A percentile compares a stretch with the other conserved stretches of the same genome.
These are phyloP conservation scores for Agriotes lineatus DNA, from an alignment of 2,888 invertebrate species.

Conservation along the genomic window DNA sequence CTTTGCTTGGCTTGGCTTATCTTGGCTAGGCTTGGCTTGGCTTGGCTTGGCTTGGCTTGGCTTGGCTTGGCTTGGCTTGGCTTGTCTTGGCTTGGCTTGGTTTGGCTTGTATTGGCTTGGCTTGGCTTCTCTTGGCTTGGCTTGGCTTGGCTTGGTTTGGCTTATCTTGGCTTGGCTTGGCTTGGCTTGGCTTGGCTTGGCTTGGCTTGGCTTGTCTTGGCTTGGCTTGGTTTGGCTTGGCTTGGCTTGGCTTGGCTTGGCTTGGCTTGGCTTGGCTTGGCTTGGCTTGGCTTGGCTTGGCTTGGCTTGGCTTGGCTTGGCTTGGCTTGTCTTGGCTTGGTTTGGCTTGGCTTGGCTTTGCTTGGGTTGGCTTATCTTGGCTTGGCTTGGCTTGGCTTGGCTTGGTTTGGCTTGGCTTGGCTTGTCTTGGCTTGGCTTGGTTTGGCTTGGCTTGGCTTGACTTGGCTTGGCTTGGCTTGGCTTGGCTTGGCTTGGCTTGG, in stretches of 20 bases:
- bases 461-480: too few relatives aligned
- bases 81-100: not conserved
- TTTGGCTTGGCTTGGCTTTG: too few relatives aligned
- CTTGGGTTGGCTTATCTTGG: too few relatives aligned
- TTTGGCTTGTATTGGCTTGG: not conserved
- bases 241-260: not conserved
- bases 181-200: not conserved
- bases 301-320: not conserved
- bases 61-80: too few relatives aligned
- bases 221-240: slow-evolving; percentile 1
- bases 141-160: not conserved
- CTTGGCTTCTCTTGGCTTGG: not conserved
- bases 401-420: too few relatives aligned
- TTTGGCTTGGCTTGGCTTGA: too few relatives aligned
- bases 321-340: not conserved
- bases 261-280: slow-evolving; percentile 1
- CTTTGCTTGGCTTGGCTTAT: too few relatives aligned
- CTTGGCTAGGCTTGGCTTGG: too few relatives aligned
- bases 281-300: slow-evolving; percentile 1
- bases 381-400: too few relatives aligned
- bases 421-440: too few relatives aligned
- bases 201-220: not conserved
- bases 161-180: not conserved
- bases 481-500: too few relatives aligned
- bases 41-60: too few relatives aligned